These are phyloP conservation scores for Siniperca obscura DNA, from an alignment of 2,797 vertebrate species.

Conservation along the genomic window DNA sequence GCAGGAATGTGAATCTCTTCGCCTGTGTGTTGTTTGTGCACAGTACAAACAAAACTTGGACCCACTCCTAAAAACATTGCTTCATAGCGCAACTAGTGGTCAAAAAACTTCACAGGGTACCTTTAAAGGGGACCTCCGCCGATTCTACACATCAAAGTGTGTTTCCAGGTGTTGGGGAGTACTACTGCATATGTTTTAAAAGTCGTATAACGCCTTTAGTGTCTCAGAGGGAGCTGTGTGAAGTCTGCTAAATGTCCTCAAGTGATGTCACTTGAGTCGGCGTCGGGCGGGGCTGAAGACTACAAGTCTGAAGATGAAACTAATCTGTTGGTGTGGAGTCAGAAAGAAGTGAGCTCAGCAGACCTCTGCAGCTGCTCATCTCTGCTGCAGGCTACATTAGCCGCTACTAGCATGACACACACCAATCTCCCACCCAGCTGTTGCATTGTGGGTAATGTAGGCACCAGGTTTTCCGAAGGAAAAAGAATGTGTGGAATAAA, in stretches of 20 bases:
- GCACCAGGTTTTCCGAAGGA: no score
- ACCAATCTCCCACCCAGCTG: no score
- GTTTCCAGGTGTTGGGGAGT: background rate
- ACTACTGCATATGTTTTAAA: no score
- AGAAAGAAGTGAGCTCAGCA: background rate
- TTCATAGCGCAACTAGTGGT: background rate
- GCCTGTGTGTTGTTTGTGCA: background rate
- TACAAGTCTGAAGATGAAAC: background rate
- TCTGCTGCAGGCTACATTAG: background rate
- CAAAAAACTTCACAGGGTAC: background rate
- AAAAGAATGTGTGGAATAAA: no score
- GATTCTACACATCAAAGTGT: background rate
- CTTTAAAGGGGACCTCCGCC: background rate
- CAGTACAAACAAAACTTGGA: background rate
- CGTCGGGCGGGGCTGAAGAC: background rate
- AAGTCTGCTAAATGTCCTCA: no score
- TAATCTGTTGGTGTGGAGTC: background rate
- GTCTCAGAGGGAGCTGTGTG: no score
- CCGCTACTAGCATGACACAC: background rate
- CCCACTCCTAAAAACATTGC: background rate
- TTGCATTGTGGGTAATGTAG: conserved; percentile 13
- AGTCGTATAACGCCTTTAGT: no score
- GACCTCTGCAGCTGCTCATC: background rate
- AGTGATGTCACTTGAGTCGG: background rate
- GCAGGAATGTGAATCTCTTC: background rate